Evolutionary conservation across 1,140 invertebrate species (phyloP).

Genomic region (Panagrolaimus sp.): DNA sequence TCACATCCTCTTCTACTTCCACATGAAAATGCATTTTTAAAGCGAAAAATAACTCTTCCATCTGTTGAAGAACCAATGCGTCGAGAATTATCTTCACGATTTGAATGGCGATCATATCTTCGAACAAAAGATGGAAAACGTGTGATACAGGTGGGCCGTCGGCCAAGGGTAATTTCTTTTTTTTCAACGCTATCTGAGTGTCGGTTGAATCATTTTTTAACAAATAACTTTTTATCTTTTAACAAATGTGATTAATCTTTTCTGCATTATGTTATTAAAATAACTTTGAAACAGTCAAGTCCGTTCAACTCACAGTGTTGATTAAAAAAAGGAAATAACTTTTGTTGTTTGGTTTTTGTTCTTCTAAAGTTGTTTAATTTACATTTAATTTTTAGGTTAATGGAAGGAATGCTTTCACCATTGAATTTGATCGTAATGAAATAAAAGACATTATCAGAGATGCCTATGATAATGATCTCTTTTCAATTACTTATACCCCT

Average conservation of each 20-base stretch:
- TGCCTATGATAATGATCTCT: constrained; percentile 11
- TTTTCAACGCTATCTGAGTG: constrained; percentile 4
- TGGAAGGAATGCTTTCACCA: constrained; percentile 8
- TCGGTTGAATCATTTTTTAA: background rate
- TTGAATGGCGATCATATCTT: background rate
- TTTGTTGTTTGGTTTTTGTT: constrained; percentile 5
- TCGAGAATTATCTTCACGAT: background rate
- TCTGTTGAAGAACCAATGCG: constrained; percentile 8
- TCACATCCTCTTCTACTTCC: background rate
- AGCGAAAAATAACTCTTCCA: background rate
- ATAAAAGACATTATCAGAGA: background rate
- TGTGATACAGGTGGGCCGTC: constrained; percentile 1
- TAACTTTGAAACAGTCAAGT: background rate
- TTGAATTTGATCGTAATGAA: constrained; percentile 7
- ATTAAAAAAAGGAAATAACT: background rate
- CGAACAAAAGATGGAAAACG: constrained; percentile 1
- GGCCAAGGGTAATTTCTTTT: constrained; percentile 11
- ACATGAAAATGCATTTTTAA: constrained; percentile 4
- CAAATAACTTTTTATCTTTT: no score
- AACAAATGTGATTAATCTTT: no score
- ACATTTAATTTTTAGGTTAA: background rate
- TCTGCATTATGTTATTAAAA: background rate
- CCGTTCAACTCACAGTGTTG: no score
- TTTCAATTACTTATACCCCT: background rate
- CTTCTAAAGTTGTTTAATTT: background rate